Conservation (phyloP, 23 tunicate species). For the Halocynthia roretzi region DNA sequence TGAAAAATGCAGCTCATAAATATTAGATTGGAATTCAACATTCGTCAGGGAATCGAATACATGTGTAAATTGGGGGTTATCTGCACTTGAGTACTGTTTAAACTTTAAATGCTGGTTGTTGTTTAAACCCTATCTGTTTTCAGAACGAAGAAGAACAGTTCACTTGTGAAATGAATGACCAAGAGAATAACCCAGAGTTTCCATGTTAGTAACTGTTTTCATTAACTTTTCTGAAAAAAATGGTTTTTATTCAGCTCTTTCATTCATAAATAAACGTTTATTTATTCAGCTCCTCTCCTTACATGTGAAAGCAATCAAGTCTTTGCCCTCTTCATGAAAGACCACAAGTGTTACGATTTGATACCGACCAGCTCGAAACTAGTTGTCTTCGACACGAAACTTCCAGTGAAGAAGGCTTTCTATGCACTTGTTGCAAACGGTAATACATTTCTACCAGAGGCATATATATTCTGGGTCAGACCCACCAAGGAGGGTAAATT, state of each 20-base stretch:
- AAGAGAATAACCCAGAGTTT: constrained; percentile 10
- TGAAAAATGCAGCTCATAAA: too few relatives aligned
- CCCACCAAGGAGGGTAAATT: not conserved
- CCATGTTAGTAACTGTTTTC: not conserved
- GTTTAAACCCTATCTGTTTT: too few relatives aligned
- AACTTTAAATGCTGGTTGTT: too few relatives aligned
- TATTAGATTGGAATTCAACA: too few relatives aligned
- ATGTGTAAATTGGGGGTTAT: too few relatives aligned
- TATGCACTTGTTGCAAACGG: constrained; percentile 97
- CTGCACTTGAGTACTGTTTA: too few relatives aligned
- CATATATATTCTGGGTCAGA: not conserved
- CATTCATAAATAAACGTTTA: not conserved
- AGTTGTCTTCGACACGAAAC: constrained; percentile 91
- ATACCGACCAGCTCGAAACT: constrained; percentile 93
- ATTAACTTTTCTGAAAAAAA: not conserved
- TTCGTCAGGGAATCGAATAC: too few relatives aligned
- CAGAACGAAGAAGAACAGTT: not conserved
- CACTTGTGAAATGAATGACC: constrained; percentile 63
- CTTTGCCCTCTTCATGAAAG: constrained; percentile 84
- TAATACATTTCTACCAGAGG: not conserved
- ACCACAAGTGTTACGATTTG: constrained; percentile 86
- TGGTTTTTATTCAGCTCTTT: not conserved
- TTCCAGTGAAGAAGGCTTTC: constrained; percentile 94
- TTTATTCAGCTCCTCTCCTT: not conserved
- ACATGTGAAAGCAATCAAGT: constrained; percentile 33